Evolutionary conservation across 2,113 vertebrate genomes (phyloP), one percentile per base, ranked within the genome.

Genomic region (Phycodurus eques): DNA sequence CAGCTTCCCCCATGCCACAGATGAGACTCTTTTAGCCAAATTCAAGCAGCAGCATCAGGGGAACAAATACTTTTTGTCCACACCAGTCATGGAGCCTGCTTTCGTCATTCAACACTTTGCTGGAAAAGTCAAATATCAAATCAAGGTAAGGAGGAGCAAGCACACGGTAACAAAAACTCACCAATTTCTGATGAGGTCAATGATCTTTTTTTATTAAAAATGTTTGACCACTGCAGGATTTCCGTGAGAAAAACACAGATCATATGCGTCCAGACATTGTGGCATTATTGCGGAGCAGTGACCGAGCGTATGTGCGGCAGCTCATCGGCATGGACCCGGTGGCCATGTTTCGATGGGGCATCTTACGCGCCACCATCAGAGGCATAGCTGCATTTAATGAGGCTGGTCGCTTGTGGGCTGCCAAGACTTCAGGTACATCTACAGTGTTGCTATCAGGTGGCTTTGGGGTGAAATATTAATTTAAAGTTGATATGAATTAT

Each of bases 231-330:
- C 39, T 8, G 20, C 85, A 99, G 98, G 98, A 99, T 85, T 99
- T 99, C 88, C 93, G 98, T 20, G 98, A 99, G 92, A 99, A 99
- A 76, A 99, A 99, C 82, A 99, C 97, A 27, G 98, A 99, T 85
- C 95, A 98, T 92, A 99, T 99, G 98, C 94, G 98, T 2, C 95
- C 97, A 0, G 98, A 99, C 73, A 99, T 99, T 0, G 96, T 99
- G 66, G 96, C 96, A 0, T 91, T 99, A 22, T 90, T 99, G n/a
- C 90, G 98, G 10, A 94, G 98, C 88, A 99, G 98, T 0, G 96
- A 98, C 82, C 94, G 96, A 1, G 92, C 95, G 0, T 99, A 95
- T 0, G 94, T 99, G 68, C 95, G 98, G 2, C 94, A 98, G 89
- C 94, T 99, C 68, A 95, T 99, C 0, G 95, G 97, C 11, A 99